These are phyloP conservation scores for Drosophila koepferae DNA, from an alignment of 2,888 invertebrate genomes.

Conservation along the genomic window DNA sequence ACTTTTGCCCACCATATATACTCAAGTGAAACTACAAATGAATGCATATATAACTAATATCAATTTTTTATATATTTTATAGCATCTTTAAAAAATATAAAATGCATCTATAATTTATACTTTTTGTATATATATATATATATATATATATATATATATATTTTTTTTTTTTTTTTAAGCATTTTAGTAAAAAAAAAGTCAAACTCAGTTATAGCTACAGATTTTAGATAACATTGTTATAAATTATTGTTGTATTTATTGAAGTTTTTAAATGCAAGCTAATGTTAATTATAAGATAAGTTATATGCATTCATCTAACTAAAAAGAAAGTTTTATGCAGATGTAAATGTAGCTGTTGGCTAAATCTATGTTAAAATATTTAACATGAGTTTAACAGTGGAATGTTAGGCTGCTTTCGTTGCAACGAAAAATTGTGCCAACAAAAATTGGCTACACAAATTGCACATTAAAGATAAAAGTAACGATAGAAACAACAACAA, in stretches of 20 bases:
- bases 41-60: too few relatives aligned
- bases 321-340: background rate
- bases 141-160: too few relatives aligned
- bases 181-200: background rate
- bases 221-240: background rate
- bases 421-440: slow-evolving; percentile 27
- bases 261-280: too few relatives aligned
- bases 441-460: slow-evolving; percentile 14
- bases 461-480: slow-evolving; percentile 5
- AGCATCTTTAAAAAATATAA: background rate
- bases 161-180: too few relatives aligned
- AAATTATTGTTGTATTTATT: background rate
- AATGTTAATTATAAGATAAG: too few relatives aligned
- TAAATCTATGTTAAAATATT: background rate
- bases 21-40: too few relatives aligned
- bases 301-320: background rate
- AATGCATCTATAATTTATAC: too few relatives aligned
- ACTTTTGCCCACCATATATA: background rate
- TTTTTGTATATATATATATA: too few relatives aligned
- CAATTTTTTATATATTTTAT: too few relatives aligned
- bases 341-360: background rate
- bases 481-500: slow-evolving; percentile 8
- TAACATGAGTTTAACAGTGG: slow-evolving; percentile 3
- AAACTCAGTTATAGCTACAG: background rate
- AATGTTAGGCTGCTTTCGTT: slow-evolving; percentile 1